Conservation (phyloP, 2,888 invertebrate genomes). For the Alloplasta piceator region DNA sequence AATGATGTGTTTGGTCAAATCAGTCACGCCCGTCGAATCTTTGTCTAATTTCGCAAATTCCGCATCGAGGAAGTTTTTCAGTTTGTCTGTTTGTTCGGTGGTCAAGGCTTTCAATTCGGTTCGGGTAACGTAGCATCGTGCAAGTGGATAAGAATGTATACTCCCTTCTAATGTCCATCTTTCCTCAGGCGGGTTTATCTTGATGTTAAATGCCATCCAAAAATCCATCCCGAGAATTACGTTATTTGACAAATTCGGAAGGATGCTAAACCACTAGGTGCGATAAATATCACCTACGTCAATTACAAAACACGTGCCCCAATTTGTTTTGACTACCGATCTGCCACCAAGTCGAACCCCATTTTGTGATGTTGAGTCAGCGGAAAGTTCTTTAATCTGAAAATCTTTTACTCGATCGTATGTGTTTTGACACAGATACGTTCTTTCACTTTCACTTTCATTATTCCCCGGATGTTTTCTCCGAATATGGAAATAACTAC, state of each 20-base stretch:
- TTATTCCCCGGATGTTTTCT: constrained; percentile 26
- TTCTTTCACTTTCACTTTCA: constrained; percentile 40
- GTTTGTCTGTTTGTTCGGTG: not conserved
- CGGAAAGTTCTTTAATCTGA: not conserved
- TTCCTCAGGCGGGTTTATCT: constrained; percentile 15
- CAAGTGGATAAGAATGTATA: constrained; percentile 31
- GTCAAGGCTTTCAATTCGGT: constrained; percentile 32
- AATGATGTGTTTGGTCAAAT: constrained; percentile 53
- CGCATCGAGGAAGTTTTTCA: constrained; percentile 20
- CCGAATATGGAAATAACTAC: constrained; percentile 46
- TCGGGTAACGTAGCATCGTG: constrained; percentile 7
- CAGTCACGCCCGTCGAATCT: constrained; percentile 44
- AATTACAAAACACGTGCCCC: constrained; percentile 28
- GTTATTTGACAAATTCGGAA: constrained; percentile 10
- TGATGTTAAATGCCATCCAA: constrained; percentile 48
- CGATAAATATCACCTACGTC: constrained; percentile 22
- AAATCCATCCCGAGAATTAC: constrained; percentile 50
- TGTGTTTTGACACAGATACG: constrained; percentile 6
- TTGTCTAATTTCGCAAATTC: constrained; percentile 50
- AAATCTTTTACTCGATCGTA: constrained; percentile 27
- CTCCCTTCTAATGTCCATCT: constrained; percentile 52
- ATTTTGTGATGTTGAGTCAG: constrained; percentile 1
- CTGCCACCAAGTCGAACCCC: constrained; percentile 28
- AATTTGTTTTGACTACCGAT: not conserved
- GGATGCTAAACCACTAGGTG: constrained; percentile 34